These are phyloP conservation scores for Erpobdella octoculata DNA, from an alignment of 2,888 invertebrate species.

Conservation along the genomic window DNA sequence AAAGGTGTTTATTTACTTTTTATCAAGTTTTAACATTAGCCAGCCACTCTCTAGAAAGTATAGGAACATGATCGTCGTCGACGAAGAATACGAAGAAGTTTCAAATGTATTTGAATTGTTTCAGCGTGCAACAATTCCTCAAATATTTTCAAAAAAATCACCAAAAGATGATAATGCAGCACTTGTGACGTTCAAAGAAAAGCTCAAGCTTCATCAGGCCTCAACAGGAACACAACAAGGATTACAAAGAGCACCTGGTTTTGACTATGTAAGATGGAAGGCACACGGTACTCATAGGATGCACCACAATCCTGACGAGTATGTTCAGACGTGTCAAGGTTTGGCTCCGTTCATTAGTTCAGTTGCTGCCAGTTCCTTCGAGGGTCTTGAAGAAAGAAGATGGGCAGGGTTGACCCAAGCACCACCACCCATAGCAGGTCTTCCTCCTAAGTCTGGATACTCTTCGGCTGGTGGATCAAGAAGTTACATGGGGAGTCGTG, in stretches of 20 bases:
- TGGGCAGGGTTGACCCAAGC: conserved; percentile 35
- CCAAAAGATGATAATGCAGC: background rate
- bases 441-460: conserved; percentile 25
- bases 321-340: conserved; percentile 29
- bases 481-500: conserved; percentile 7
- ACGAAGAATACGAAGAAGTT: background rate
- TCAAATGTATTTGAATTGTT: background rate
- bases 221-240: conserved; percentile 25
- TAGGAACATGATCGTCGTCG: background rate
- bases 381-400: conserved; percentile 35
- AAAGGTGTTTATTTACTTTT: too few species aligned
- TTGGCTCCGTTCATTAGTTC: conserved; percentile 33
- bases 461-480: conserved; percentile 12
- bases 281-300: conserved; percentile 34
- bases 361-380: conserved; percentile 32
- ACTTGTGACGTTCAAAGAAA: conserved; percentile 26
- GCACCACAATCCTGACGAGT: conserved; percentile 33
- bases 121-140: background rate
- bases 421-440: conserved; percentile 27
- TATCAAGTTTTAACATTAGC: too few species aligned
- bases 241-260: conserved; percentile 34
- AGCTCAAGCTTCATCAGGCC: conserved; percentile 25
- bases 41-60: too few species aligned
- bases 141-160: background rate
- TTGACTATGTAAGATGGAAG: conserved; percentile 38